phyloP scores from a whole-genome alignment of 2,888 invertebrate genomes.

The Lepidocyrtinus sp. region DNA sequence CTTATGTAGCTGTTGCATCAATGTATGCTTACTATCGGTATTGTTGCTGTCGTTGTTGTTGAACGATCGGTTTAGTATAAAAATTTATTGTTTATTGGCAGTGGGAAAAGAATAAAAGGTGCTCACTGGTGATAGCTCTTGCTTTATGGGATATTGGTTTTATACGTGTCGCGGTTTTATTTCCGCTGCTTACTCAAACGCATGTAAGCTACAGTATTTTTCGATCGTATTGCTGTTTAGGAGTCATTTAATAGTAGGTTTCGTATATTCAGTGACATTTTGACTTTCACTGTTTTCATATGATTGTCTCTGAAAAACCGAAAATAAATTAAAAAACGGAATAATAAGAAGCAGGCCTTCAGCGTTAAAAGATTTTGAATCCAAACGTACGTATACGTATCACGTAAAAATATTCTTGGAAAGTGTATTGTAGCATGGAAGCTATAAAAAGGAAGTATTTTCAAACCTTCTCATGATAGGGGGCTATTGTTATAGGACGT shows the following conservation, averaged over 20 bases:
- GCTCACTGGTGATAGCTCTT: not conserved
- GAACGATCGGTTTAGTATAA: slow-evolving; percentile 13
- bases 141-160: not conserved
- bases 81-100: slow-evolving; percentile 11
- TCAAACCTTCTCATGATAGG: slow-evolving; percentile 28
- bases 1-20: slow-evolving; percentile 8
- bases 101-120: not conserved
- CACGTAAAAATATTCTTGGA: not conserved
- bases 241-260: not conserved
- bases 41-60: slow-evolving; percentile 13
- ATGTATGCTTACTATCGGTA: not conserved
- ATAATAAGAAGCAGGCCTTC: too few species aligned
- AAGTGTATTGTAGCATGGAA: not conserved
- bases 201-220: not conserved
- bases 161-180: not conserved
- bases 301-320: too few species aligned
- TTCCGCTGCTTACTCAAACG: not conserved
- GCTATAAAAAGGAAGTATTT: not conserved
- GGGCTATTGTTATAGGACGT: slow-evolving; percentile 24
- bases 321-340: too few species aligned
- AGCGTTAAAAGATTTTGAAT: too few species aligned
- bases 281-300: too few species aligned
- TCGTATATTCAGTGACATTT: too few species aligned
- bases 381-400: too few species aligned
- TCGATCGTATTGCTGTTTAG: slow-evolving; percentile 5